A percentile compares a stretch with the other conserved stretches of the same genome.
phyloP scores from a whole-genome alignment of 2,888 invertebrate species.

The Drosophila dives region DNA sequence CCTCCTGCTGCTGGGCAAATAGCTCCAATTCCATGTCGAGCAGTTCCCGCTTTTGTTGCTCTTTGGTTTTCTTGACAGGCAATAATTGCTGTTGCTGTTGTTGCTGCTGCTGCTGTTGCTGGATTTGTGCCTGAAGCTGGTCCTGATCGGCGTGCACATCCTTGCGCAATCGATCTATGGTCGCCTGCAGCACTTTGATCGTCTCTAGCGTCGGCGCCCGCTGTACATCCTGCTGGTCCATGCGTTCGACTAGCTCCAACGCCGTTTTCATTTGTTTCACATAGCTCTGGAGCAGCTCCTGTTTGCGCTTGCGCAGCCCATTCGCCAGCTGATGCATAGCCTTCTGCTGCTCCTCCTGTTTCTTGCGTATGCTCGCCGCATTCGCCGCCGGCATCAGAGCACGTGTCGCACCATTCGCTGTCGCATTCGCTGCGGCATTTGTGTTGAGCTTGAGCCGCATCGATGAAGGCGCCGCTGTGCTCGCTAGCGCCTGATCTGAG shows the following conservation, averaged over 20 bases:
- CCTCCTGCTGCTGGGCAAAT: constrained; percentile 94
- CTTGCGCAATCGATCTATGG: constrained; percentile 88
- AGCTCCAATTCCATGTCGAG: constrained; percentile 96
- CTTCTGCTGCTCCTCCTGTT: constrained; percentile 90
- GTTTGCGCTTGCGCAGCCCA: constrained; percentile 93
- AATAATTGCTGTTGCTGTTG: constrained; percentile 55
- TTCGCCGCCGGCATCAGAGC: constrained; percentile 86
- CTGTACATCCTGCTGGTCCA: constrained; percentile 90
- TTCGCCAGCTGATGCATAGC: constrained; percentile 91
- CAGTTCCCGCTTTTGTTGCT: constrained; percentile 94
- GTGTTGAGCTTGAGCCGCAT: constrained; percentile 64
- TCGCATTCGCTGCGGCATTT: constrained; percentile 60
- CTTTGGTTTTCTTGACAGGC: constrained; percentile 88
- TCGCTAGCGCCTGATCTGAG: constrained; percentile 55
- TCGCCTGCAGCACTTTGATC: constrained; percentile 92
- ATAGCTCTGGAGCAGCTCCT: constrained; percentile 94
- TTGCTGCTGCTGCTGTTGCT: constrained; percentile 72
- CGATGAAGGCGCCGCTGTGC: constrained; percentile 67
- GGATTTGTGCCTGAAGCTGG: constrained; percentile 84
- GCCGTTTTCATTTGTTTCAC: constrained; percentile 94
- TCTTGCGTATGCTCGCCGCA: constrained; percentile 89
- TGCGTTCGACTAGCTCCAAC: constrained; percentile 92
- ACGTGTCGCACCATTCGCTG: constrained; percentile 85
- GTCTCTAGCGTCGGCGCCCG: constrained; percentile 91
- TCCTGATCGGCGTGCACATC: constrained; percentile 84